Conservation (phyloP, 2,888 invertebrate species). For the Pseudococcus jackbeardsleyi region DNA sequence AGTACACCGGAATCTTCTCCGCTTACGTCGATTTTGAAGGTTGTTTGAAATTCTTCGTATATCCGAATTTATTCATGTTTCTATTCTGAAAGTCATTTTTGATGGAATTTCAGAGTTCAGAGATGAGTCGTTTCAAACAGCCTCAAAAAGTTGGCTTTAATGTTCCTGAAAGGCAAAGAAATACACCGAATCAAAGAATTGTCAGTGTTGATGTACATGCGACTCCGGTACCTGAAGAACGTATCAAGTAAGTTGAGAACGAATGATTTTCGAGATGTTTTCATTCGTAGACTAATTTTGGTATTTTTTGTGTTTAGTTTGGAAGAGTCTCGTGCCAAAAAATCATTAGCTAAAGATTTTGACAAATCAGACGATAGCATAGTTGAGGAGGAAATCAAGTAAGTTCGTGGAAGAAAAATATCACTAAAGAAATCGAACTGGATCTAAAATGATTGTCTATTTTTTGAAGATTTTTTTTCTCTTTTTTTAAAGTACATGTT, state of each 20-base stretch:
- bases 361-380: not conserved
- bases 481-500: too few species aligned
- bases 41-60: not conserved
- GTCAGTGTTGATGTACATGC: not conserved
- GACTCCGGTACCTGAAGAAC: not conserved
- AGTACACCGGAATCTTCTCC: conserved; percentile 59
- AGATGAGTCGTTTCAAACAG: conserved; percentile 56
- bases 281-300: not conserved
- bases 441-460: too few species aligned
- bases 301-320: conserved; percentile 12
- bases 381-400: not conserved
- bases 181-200: not conserved
- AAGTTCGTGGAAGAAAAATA: not conserved
- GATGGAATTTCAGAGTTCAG: conserved; percentile 39
- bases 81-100: too few species aligned
- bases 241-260: not conserved
- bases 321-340: not conserved
- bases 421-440: too few species aligned
- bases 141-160: conserved; percentile 61
- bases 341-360: conserved; percentile 35
- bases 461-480: too few species aligned
- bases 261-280: not conserved
- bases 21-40: conserved; percentile 57
- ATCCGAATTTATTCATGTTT: not conserved
- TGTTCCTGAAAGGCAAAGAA: conserved; percentile 29